A percentile compares a stretch with the other conserved stretches of the same genome.
Conservation (phyloP, 2,888 invertebrate species). For the Hedychridium roseum region DNA sequence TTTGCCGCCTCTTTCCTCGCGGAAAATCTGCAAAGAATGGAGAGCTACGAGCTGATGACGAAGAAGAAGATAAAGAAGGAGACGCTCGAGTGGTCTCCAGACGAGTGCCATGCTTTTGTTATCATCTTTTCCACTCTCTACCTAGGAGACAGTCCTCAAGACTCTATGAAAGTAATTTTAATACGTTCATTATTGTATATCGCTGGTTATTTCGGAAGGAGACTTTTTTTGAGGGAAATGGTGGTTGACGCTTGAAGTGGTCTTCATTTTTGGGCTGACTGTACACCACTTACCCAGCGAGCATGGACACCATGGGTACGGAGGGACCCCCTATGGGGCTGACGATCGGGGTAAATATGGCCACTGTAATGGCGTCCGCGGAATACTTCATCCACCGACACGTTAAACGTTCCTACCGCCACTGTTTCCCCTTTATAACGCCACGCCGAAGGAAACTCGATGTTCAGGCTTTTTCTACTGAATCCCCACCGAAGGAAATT, state of each 20-base stretch:
- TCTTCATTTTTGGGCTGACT: slow-evolving; percentile 40
- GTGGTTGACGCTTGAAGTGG: too few species aligned
- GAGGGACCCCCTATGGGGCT: slow-evolving; percentile 38
- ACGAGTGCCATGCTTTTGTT: not conserved
- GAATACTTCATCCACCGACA: slow-evolving; percentile 36
- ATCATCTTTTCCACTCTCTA: not conserved
- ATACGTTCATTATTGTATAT: too few species aligned
- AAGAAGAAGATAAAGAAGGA: not conserved
- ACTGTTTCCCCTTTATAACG: slow-evolving; percentile 2
- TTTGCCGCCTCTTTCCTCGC: slow-evolving; percentile 8
- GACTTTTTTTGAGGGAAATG: too few species aligned
- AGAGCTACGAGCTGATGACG: not conserved
- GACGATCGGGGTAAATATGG: slow-evolving; percentile 58
- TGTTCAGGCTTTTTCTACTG: slow-evolving; percentile 13
- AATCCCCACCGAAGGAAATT: too few species aligned
- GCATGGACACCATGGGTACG: slow-evolving; percentile 46
- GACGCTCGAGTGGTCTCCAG: not conserved
- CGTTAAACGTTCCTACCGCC: slow-evolving; percentile 16
- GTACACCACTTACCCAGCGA: slow-evolving; percentile 46
- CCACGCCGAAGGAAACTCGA: too few species aligned
- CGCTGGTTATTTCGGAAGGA: too few species aligned
- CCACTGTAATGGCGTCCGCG: slow-evolving; percentile 59
- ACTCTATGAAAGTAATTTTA: too few species aligned
- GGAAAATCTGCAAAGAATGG: slow-evolving; percentile 4
- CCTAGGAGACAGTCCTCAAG: too few species aligned